These are phyloP conservation scores for Hemichromis elongatus DNA, from an alignment of 2,113 vertebrate genomes.

Conservation along the genomic window DNA sequence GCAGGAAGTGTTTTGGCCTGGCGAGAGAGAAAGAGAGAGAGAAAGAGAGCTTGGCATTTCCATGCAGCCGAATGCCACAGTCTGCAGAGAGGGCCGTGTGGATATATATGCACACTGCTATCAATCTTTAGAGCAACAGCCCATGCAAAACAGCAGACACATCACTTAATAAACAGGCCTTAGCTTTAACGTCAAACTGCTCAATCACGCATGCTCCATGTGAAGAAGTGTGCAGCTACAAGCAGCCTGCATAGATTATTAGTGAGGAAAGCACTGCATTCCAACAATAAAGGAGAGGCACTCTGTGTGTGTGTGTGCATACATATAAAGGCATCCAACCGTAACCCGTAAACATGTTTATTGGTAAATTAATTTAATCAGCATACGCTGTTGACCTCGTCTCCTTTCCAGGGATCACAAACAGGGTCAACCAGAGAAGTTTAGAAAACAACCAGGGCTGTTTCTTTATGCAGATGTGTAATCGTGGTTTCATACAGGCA, in stretches of 20 bases:
- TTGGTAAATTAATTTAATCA: slow-evolving; percentile 56
- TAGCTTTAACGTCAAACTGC: background rate
- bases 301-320: background rate
- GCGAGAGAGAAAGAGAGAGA: slow-evolving; percentile 15
- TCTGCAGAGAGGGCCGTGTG: slow-evolving; percentile 12
- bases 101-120: slow-evolving; percentile 3
- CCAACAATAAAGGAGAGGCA: background rate
- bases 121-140: slow-evolving; percentile 60
- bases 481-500: slow-evolving; percentile 27
- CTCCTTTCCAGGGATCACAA: background rate
- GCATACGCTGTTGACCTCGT: background rate
- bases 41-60: slow-evolving; percentile 54
- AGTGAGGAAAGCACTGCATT: background rate
- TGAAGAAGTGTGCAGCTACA: background rate
- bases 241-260: background rate
- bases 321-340: background rate
- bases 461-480: slow-evolving; percentile 8
- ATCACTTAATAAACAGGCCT: slow-evolving; percentile 33
- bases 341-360: slow-evolving; percentile 44
- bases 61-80: slow-evolving; percentile 59
- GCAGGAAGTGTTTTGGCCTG: slow-evolving; percentile 68
- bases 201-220: background rate
- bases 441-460: background rate
- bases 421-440: background rate
- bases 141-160: slow-evolving; percentile 31